Evolutionary conservation across 2,797 vertebrate genomes (phyloP), one percentile per base, ranked within the genome.

Genomic region (Gambelia wislizenii): DNA sequence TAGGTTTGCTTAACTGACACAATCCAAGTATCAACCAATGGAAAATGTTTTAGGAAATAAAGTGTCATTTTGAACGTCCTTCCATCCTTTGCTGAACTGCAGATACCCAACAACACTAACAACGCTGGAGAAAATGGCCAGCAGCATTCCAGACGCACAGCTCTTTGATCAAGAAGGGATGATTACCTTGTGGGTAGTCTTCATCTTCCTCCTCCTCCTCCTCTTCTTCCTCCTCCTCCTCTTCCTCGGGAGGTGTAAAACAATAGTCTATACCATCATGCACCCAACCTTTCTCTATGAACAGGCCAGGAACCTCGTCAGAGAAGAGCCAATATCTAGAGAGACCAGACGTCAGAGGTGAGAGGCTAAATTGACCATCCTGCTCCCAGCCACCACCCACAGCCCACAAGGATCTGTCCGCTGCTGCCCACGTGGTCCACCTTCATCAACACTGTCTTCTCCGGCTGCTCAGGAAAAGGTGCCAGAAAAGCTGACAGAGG

Each of bases 271-370:
- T 98, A 92, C 98, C 97, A 85, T 99, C 98, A 18, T 99, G 98
- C 3, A 99, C 98, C 99, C 99, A 99, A 86, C 99, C 99, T 91
- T 99, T 99, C 95, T 99, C 99, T 42, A 99, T 97, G 95, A 98
- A 99, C 88, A 99, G 97, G 36, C 99, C 99, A 59, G 99, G 99
- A 94, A 99, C 98, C 84, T 98, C 98, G 44, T 99, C 98, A 0
- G 98, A 99, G 96, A 99, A 99, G 64, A 99, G 97, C 99, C 99
- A 99, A 92, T 99, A 99, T 92, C 99, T 99, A 90, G 79, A 95
- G 95, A 89, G 90, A 94, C 89, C 89, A 96, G 36, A 72, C 0
- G 67, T 14, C 6, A 85, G 25, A 74, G 33, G 30, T 61, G 33
- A 85, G 72, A 64, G 70, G 69, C n/a, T 36, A 49, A 20, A 54